Conservation (phyloP, 2,888 invertebrate genomes). For the Rapana venosa region DNA sequence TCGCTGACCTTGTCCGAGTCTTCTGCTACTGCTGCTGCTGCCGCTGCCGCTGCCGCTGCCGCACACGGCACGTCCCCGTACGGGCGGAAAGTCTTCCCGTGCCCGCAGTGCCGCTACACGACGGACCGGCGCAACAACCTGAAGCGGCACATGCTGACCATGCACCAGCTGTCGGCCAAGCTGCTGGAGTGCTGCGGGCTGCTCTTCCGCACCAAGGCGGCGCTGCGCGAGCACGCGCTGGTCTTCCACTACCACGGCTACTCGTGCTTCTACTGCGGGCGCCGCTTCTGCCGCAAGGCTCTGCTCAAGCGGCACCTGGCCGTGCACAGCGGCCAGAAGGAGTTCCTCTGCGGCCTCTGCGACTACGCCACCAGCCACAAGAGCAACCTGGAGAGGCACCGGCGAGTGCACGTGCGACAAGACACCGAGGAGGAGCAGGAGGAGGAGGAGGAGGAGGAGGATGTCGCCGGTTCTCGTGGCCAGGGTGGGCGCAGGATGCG, state of each 20-base stretch:
- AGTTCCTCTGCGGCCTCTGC: constrained; percentile 78
- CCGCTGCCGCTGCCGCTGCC: too few species aligned
- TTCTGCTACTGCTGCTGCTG: neutral
- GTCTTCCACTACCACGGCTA: constrained; percentile 79
- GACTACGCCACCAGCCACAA: constrained; percentile 80
- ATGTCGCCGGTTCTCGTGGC: neutral
- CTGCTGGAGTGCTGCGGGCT: constrained; percentile 78
- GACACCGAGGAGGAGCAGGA: constrained; percentile 57
- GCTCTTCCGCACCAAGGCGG: constrained; percentile 78
- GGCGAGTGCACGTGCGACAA: constrained; percentile 74
- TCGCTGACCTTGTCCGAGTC: neutral
- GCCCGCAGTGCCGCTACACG: constrained; percentile 76
- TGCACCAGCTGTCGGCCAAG: constrained; percentile 77
- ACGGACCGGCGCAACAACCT: constrained; percentile 78
- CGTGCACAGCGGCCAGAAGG: constrained; percentile 80
- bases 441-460: constrained; percentile 38
- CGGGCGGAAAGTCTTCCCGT: constrained; percentile 72
- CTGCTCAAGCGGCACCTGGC: constrained; percentile 79
- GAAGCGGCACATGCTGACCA: constrained; percentile 78
- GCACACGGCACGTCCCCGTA: constrained; percentile 34
- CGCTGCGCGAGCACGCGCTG: constrained; percentile 78
- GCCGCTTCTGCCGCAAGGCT: constrained; percentile 79
- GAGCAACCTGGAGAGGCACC: constrained; percentile 79
- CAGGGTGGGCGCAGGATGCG: neutral
- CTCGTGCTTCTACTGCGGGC: constrained; percentile 77